Conservation (phyloP, 2,797 vertebrate species). For the Gymnocypris eckloni region DNA sequence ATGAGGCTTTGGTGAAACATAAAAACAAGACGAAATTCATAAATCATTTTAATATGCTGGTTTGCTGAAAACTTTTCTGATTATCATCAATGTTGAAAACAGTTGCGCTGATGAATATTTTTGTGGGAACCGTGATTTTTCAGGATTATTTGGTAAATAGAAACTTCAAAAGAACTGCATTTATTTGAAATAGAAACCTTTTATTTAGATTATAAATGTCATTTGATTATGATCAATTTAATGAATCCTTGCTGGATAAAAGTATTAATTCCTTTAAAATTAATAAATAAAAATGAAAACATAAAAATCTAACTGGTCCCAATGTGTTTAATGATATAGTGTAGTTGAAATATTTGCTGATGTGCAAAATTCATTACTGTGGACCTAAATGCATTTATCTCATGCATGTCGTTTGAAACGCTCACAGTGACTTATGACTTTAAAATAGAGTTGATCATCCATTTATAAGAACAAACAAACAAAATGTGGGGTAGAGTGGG, state of each 20-base stretch:
- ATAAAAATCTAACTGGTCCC: too few species aligned
- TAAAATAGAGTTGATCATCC: neutral
- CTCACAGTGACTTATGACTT: neutral
- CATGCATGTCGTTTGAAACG: neutral
- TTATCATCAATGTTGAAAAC: neutral
- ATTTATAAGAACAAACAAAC: slow-evolving; percentile 5
- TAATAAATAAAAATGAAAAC: too few species aligned
- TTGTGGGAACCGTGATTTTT: too few species aligned
- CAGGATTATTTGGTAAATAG: too few species aligned
- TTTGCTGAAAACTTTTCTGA: neutral
- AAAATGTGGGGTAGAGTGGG: neutral
- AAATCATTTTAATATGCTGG: neutral
- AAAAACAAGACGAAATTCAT: too few species aligned
- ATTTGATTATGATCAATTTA: neutral
- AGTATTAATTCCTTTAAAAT: neutral
- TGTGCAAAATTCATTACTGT: neutral
- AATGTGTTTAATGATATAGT: too few species aligned
- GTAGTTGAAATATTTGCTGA: neutral
- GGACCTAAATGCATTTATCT: neutral
- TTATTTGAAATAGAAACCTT: neutral
- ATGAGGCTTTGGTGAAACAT: neutral
- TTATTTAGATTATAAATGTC: neutral
- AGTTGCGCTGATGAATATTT: too few species aligned
- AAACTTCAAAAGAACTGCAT: too few species aligned
- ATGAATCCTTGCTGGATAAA: neutral